A percentile compares a stretch with the other conserved stretches of the same genome.
These are phyloP conservation scores for Apodemia hepburni DNA, from an alignment of 2,888 invertebrate species.

Conservation along the genomic window DNA sequence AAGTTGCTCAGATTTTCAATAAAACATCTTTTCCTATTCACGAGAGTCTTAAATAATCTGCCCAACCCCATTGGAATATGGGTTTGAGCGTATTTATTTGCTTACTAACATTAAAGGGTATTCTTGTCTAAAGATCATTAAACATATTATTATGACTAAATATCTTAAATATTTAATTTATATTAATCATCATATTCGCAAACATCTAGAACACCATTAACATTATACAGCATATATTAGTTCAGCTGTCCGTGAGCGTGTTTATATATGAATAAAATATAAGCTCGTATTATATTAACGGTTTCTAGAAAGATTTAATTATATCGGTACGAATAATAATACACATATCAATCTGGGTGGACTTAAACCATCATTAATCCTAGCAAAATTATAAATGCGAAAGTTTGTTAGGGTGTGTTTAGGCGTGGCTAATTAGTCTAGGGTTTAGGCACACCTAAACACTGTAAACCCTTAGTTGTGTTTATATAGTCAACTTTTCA, in stretches of 20 bases:
- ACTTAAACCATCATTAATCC: background rate
- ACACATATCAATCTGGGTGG: background rate
- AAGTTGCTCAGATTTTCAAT: too few relatives aligned
- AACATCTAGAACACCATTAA: background rate
- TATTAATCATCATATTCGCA: slow-evolving; percentile 11
- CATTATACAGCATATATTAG: slow-evolving; percentile 7
- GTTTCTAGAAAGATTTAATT: slow-evolving; percentile 9
- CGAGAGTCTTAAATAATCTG: too few relatives aligned
- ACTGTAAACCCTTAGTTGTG: too few relatives aligned
- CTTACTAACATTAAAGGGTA: too few relatives aligned
- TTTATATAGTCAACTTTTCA: too few relatives aligned
- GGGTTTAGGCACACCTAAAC: too few relatives aligned
- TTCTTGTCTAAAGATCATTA: background rate
- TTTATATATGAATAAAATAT: slow-evolving; percentile 12
- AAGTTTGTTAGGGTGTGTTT: too few relatives aligned
- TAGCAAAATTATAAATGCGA: too few relatives aligned
- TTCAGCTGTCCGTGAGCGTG: slow-evolving; percentile 3
- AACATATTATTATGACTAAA: background rate
- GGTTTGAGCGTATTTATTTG: too few relatives aligned
- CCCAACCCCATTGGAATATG: too few relatives aligned
- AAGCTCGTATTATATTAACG: slow-evolving; percentile 3
- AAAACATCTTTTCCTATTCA: too few relatives aligned
- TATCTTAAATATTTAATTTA: background rate
- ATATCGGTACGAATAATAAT: background rate
- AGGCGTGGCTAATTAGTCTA: too few relatives aligned